Conservation (phyloP, 2,888 invertebrate species). For the Prosopocoilus inquinatus region DNA sequence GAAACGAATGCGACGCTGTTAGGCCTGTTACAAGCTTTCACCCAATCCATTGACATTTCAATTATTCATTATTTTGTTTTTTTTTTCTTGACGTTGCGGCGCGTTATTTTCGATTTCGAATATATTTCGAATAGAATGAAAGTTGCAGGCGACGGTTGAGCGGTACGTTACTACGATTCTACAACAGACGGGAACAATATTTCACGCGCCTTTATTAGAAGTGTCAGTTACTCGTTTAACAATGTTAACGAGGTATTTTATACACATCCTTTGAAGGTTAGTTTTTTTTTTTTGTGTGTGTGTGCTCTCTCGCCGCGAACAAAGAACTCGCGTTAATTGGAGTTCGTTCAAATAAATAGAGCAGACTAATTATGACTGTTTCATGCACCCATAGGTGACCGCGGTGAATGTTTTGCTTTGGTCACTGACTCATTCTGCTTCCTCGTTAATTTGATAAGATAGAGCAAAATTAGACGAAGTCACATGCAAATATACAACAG, state of each 20-base stretch:
- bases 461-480: neutral
- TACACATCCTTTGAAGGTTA: constrained; percentile 23
- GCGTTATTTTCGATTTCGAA: too few relatives aligned
- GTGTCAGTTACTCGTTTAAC: constrained; percentile 32
- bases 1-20: constrained; percentile 37
- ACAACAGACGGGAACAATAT: constrained; percentile 7
- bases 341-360: constrained; percentile 21
- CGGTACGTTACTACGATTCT: too few relatives aligned
- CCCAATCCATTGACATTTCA: neutral
- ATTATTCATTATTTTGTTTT: too few relatives aligned
- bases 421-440: constrained; percentile 1
- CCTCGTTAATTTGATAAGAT: constrained; percentile 2
- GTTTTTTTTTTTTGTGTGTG: constrained; percentile 18
- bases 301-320: constrained; percentile 1
- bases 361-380: constrained; percentile 18
- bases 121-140: too few relatives aligned
- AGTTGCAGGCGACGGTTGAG: too few relatives aligned
- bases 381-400: neutral
- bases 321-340: constrained; percentile 22
- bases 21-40: too few relatives aligned
- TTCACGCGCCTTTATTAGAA: constrained; percentile 23
- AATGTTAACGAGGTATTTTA: constrained; percentile 28
- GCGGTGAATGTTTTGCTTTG: constrained; percentile 2
- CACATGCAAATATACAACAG: too few relatives aligned
- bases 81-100: too few relatives aligned